phyloP scores from a whole-genome alignment of 37 sponge, comb jelly and placozoan genomes.

The Cliona cf. orientalis region DNA sequence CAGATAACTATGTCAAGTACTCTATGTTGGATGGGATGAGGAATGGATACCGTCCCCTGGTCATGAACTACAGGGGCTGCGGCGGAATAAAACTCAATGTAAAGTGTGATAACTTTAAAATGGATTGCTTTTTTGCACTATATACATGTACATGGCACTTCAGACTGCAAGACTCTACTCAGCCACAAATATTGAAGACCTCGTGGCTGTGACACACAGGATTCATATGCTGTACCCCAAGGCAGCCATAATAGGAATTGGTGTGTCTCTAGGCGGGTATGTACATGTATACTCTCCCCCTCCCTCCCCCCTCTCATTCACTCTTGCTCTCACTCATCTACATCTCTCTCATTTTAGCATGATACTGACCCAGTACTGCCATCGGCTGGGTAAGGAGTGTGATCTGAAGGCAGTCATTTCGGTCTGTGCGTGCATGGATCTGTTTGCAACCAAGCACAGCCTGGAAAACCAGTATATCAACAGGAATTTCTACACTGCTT shows the following conservation, averaged over 20 bases:
- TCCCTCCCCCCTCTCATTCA: too few relatives aligned
- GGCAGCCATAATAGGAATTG: conserved; percentile 68
- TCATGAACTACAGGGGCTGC: conserved; percentile 74
- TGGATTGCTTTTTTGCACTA: too few relatives aligned
- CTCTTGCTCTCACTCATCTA: too few relatives aligned
- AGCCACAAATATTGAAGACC: conserved; percentile 68
- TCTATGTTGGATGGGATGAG: conserved; percentile 58
- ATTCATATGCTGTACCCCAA: conserved; percentile 55
- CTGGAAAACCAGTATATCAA: conserved; percentile 45
- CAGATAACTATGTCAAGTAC: conserved; percentile 55
- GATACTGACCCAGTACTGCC: conserved; percentile 57
- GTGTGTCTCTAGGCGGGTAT: conserved; percentile 89
- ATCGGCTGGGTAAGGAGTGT: conserved; percentile 28
- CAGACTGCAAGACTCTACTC: conserved; percentile 72
- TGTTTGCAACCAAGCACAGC: conserved; percentile 5
- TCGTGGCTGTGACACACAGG: conserved; percentile 47
- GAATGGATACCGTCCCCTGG: conserved; percentile 58
- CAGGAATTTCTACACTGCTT: conserved; percentile 42
- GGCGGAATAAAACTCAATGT: conserved; percentile 57
- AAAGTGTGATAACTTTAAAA: too few relatives aligned
- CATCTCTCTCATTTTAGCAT: too few relatives aligned
- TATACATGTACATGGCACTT: too few relatives aligned
- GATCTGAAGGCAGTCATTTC: conserved; percentile 44
- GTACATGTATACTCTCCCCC: too few relatives aligned
- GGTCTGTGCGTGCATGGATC: conserved; percentile 42